Base-by-base conservation (phyloP, 2,888 invertebrate genomes). In the Isotomurus palustris region DNA sequence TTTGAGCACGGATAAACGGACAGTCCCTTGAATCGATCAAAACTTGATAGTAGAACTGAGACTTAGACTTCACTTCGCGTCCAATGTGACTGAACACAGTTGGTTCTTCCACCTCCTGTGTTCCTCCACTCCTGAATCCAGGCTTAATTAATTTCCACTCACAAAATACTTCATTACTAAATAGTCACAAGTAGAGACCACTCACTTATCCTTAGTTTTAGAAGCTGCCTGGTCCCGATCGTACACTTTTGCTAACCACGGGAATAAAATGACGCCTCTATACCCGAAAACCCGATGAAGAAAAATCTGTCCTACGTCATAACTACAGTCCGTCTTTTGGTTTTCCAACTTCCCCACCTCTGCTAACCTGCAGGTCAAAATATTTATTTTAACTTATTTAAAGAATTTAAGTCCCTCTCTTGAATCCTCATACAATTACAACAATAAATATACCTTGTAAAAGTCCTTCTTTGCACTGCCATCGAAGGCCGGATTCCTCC, bases 271-370 rank as follows among this genome's bases (percentile, higher is more conserved):
- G 14, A 99, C 93, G 3, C 97, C 97, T 71, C 97, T 82, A 75
- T 99, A 99, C 17, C 96, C 96, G 76, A 99, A 99, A 19, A 97
- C 88, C 72, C 91, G 84, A 75, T 99, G 99, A 52, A 99, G 79
- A 76, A 99, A 95, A 61, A 96, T 79, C 78, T 95, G 95, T 10
- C 96, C 96, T 3, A 95, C 93, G 72, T 92, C 91, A 79, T 96
- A 96, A 78, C 92, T 91, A 41, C 91, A 91, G 66, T 87, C 82
- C 55, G 85, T 75, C 79, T 91, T 93, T 35, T 91, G 91, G 32
- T 84, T 78, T 77, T 93, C 91, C 71, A 96, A 79, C 74, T 88
- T 87, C 17, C 96, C 96, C 66, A 96, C 94, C 80, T 95, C 95
- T 19, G 91, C 88, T 73, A 96, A 82, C 79, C 94, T 95, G 70